A percentile compares a stretch with the other conserved stretches of the same genome.
phyloP scores from a whole-genome alignment of 2,113 vertebrate genomes.

The Rattus norvegicus region DNA sequence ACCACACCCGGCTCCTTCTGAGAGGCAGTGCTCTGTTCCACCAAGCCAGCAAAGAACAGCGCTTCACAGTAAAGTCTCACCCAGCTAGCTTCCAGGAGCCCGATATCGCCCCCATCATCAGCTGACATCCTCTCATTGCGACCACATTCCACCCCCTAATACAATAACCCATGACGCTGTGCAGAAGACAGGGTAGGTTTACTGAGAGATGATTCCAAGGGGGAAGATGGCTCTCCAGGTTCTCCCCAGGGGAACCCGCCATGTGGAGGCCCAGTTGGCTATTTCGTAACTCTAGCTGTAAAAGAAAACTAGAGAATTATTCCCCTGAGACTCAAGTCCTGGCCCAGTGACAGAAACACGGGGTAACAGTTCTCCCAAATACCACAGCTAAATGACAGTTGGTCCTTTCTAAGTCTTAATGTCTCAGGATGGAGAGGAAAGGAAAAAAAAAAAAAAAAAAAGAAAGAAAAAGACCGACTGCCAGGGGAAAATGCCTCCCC shows the following conservation, averaged over 20 bases:
- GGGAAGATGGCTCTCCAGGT: background rate
- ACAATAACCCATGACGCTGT: background rate
- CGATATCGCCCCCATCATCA: background rate
- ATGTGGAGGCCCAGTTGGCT: background rate
- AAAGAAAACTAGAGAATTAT: constrained; percentile 22
- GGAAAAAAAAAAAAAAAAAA: constrained; percentile 16
- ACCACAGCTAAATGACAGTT: constrained; percentile 34
- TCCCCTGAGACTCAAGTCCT: constrained; percentile 7
- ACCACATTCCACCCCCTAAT: background rate
- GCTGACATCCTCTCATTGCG: background rate
- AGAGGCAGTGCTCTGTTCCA: background rate
- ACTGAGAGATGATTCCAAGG: background rate
- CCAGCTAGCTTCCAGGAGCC: background rate
- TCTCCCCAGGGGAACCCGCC: background rate
- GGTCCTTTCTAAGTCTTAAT: constrained; percentile 51
- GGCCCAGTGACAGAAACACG: background rate
- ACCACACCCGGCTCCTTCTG: background rate
- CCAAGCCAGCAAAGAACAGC: background rate
- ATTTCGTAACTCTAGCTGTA: constrained; percentile 24
- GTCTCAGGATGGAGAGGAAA: background rate
- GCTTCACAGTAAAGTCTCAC: background rate
- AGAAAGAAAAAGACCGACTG: background rate
- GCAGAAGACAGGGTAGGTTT: background rate
- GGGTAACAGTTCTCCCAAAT: constrained; percentile 28
- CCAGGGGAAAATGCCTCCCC: background rate